Percentiles rank a stretch among this genome's conserved stretches.
Evolutionary conservation across 2,888 invertebrate species (phyloP).

Genomic region (Magallana nippona): DNA sequence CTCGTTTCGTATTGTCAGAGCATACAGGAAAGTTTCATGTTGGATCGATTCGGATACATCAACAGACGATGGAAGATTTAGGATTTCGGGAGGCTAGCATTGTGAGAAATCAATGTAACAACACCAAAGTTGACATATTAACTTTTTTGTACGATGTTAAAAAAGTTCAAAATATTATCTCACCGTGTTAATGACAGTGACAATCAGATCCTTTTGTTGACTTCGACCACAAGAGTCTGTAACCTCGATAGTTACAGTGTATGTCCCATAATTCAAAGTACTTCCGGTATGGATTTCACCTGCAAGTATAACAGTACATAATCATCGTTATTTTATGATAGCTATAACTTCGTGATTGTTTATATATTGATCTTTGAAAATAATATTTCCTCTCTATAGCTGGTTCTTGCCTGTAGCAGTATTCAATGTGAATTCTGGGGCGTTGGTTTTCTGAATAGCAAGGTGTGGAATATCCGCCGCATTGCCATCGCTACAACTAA

Average conservation of each 20-base stretch:
- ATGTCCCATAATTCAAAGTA: neutral
- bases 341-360: neutral
- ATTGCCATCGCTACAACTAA: neutral
- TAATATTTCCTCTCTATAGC: neutral
- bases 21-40: conserved; percentile 7
- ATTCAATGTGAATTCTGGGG: neutral
- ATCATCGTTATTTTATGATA: neutral
- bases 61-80: conserved; percentile 33
- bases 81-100: conserved; percentile 34
- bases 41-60: neutral
- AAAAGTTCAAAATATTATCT: too few relatives aligned
- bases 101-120: neutral
- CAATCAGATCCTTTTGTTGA: neutral
- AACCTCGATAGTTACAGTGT: neutral
- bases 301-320: neutral
- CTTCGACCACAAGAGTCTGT: neutral
- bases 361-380: neutral
- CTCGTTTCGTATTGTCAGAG: neutral
- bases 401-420: neutral
- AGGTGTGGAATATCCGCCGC: neutral
- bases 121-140: too few relatives aligned
- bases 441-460: neutral
- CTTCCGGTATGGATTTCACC: neutral
- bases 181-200: neutral
- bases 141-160: too few relatives aligned